Base-by-base conservation (phyloP, 37 sponge, comb jelly and placozoan species). In the Cladorhizidae sp. region DNA sequence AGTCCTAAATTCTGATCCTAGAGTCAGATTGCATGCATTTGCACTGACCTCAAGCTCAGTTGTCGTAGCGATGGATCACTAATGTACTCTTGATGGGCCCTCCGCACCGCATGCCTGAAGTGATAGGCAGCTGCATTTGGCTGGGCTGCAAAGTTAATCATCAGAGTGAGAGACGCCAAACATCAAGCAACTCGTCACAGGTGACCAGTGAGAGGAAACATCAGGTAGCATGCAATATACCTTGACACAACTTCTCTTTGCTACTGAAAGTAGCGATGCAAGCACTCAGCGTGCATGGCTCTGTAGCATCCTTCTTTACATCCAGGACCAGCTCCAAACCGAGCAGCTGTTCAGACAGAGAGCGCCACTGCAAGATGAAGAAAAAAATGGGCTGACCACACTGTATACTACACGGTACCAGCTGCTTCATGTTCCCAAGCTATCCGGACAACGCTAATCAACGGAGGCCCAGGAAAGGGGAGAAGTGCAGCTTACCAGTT, bases 101-200 rank as follows among this genome's bases (percentile, higher is more conserved):
- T 76, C 32, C 90, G 26, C 15, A 89, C 56, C 43, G 90, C 90
- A 80, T 89, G 90, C 18, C 90, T 58, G 71, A 76, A 89, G 55
- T 89, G 84, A 41, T 63, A 80, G 17, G 74, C 45, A 12, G 83
- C 74, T 31, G 61, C 40, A 21, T 14, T 65, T 39, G 68, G 75
- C 63, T 81, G 67, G 21, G 55, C 54, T 73, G 54, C 1, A 35
- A 59, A 63, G 45, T 45, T 45, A 45, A 9, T 45, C 5, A n/a
- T n/a, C n/a, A n/a, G n/a, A 45, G 11, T 45, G 43, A 54, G 31
- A 74, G 49, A 55, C 49, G 9, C 5, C 49, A 45, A 45, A 9
- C 49, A 12, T 9, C 23, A 54, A 59, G 12, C 61, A 17, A 59
- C 61, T 59, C 61, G n/a, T 45, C 25, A 28, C 2, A 31, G 40